Conservation (phyloP, 2,797 vertebrate species). For the Falco columbarius region DNA sequence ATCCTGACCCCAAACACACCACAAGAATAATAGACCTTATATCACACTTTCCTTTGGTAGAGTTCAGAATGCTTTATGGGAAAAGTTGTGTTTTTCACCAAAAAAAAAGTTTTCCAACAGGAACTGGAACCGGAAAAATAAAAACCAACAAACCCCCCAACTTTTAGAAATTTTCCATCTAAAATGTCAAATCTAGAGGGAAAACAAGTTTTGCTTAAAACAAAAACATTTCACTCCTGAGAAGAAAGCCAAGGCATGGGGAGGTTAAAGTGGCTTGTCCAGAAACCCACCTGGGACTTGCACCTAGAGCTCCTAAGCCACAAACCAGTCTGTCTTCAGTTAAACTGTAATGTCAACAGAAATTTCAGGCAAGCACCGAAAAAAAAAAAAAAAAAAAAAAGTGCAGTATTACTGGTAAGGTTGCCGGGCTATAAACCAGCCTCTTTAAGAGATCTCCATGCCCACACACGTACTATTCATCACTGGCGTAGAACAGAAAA, state of each 20-base stretch:
- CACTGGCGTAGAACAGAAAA: background rate
- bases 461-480: conserved; percentile 19
- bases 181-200: background rate
- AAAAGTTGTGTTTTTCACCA: background rate
- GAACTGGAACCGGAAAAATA: background rate
- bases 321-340: conserved; percentile 23
- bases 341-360: conserved; percentile 9
- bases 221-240: background rate
- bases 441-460: background rate
- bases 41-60: background rate
- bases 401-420: background rate
- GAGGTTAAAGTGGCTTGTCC: conserved; percentile 24
- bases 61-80: conserved; percentile 25
- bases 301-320: conserved; percentile 40
- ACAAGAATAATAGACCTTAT: conserved; percentile 42
- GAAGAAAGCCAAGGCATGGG: background rate
- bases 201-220: background rate
- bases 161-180: conserved; percentile 9
- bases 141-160: background rate
- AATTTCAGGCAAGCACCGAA: background rate
- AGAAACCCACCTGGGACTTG: background rate
- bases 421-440: background rate
- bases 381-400: background rate
- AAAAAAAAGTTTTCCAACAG: background rate
- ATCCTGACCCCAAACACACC: conserved; percentile 42